Evolutionary conservation across 2,888 invertebrate species (phyloP), one percentile per base, ranked within the genome.

Genomic region (Scaptomyza polygonia): DNA sequence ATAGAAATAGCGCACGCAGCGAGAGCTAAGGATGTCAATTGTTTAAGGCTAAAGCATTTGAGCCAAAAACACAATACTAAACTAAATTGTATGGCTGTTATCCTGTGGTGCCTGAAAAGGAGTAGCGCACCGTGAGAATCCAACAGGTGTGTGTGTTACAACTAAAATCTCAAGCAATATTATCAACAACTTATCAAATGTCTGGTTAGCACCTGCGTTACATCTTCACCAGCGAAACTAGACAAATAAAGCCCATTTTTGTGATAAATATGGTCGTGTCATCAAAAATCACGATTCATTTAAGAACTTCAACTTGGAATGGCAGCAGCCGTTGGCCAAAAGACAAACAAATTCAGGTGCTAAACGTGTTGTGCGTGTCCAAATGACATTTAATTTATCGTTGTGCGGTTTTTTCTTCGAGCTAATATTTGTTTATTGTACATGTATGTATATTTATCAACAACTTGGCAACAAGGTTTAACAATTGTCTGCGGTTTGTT

Each of bases 211-310:
- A 75, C 75, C 75, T 75, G 75, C 64, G 9, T 25, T 43, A 29
- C 34, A 42, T 39, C 54, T 74, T 61, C 55, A 59, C 36, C 49
- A 67, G 21, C 29, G 25, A 42, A 42, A 25, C 32, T 30, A n/a
- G n/a, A 40, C 66, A 75, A 76, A 76, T 59, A 66, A 67, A 71
- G n/a, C 49, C 54, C 76, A 74, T 76, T 76, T 79, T 57, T 65
- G 72, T 79, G 77, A 77, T 82, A 86, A 82, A 82, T 86, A 74
- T 71, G 72, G 61, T 64, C 86, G 62, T 72, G 78, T 82, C 82
- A 84, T 77, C 65, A 49, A 58, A 84, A 82, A 86, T 82, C 82
- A 82, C 82, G 82, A 80, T 81, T 21, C n/a, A 16, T 29, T 40
- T 48, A 32, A 29, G 54, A 47, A 44, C 53, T 65, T 14, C 53